These are phyloP conservation scores for Scaptomyza caliginosa DNA, from an alignment of 2,888 invertebrate genomes.

Conservation along the genomic window DNA sequence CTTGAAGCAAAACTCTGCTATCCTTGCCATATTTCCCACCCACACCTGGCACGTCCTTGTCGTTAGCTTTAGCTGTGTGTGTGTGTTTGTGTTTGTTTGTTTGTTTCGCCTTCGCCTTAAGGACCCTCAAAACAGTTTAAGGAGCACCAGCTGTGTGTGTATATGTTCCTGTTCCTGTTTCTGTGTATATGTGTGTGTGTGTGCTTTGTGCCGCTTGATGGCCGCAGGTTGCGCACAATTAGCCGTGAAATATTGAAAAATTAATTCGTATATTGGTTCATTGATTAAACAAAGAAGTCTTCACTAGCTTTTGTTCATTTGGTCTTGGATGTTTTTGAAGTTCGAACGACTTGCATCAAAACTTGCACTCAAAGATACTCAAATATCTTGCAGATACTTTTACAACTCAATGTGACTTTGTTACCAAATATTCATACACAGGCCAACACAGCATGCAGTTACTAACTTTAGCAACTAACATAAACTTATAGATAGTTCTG, in stretches of 20 bases:
- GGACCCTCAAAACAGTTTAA: conserved; percentile 38
- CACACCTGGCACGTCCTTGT: neutral
- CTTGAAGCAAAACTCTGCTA: conserved; percentile 3
- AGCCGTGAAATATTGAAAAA: conserved; percentile 54
- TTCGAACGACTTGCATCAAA: too few relatives aligned
- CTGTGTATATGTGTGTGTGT: conserved; percentile 5
- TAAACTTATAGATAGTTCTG: neutral
- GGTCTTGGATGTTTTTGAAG: too few relatives aligned
- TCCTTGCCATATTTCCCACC: too few relatives aligned
- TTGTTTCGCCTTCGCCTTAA: conserved; percentile 4
- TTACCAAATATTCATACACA: too few relatives aligned
- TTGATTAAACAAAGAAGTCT: conserved; percentile 11
- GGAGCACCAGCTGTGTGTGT: conserved; percentile 3
- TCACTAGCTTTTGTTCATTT: too few relatives aligned
- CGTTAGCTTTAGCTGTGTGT: conserved; percentile 25
- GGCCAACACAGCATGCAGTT: too few relatives aligned
- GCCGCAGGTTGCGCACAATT: conserved; percentile 57
- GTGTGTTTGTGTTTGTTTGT: conserved; percentile 12
- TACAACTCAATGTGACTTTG: too few relatives aligned
- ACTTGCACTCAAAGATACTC: too few relatives aligned
- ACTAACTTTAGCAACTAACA: neutral
- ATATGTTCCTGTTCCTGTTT: too few relatives aligned
- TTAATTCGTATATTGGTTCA: conserved; percentile 37
- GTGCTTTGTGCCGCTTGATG: conserved; percentile 38
- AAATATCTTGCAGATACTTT: neutral